phyloP scores from a whole-genome alignment of 2,113 vertebrate species.

The Euleptes europaea region DNA sequence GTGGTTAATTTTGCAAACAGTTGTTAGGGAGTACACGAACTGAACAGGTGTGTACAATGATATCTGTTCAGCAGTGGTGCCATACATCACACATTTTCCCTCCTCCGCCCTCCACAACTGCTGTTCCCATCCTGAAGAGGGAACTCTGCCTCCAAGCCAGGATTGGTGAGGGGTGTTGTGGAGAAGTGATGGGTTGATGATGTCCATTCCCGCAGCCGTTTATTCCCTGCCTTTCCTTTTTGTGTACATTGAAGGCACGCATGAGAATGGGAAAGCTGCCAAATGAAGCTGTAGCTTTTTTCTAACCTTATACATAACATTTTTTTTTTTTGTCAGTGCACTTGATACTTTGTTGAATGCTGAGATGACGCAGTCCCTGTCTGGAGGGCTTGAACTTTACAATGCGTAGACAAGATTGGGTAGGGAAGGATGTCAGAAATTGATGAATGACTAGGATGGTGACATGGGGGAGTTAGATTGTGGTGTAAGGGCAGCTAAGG shows the following conservation, averaged over 20 bases:
- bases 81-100: not conserved
- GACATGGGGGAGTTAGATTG: not conserved
- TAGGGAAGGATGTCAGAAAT: not conserved
- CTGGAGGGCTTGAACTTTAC: not conserved
- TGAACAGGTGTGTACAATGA: not conserved
- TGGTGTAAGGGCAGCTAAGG: not conserved
- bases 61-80: not conserved
- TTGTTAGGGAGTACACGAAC: not conserved
- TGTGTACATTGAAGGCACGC: not conserved
- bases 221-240: not conserved
- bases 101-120: not conserved
- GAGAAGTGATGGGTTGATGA: no score
- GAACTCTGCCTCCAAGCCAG: not conserved
- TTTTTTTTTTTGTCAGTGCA: not conserved
- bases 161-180: no score
- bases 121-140: not conserved
- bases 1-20: not conserved
- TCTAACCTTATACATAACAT: not conserved
- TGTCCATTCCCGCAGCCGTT: not conserved
- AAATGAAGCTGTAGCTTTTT: not conserved
- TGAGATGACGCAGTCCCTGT: not conserved
- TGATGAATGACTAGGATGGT: not conserved
- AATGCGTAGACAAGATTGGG: not conserved
- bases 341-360: not conserved
- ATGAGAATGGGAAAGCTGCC: not conserved